Base-by-base conservation (phyloP, 2,888 invertebrate species). In the Phaonia tiefii region DNA sequence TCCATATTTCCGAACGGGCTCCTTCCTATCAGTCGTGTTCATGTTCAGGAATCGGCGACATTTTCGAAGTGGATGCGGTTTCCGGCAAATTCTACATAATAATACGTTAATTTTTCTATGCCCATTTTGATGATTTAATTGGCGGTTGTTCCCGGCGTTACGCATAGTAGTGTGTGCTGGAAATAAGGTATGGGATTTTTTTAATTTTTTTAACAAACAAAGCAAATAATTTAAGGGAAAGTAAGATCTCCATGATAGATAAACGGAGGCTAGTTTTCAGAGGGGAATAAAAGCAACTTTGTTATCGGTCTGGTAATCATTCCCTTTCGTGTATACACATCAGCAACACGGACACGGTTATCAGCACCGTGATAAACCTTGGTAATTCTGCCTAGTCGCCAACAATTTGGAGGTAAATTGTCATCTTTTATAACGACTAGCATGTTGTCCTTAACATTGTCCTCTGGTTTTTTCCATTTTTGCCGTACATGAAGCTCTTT, bases 381-480 rank as follows among this genome's bases (percentile, higher is more conserved):
- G 13, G 8, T 22, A 5, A 65, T 44, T 10, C 49, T n/a, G 3
- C 49, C 49, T 2, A 49, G 49, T 15, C 49, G 13, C 49, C 49
- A 49, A 4, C 20, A 10, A 13, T 44, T 42, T 1, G 65, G 44
- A 13, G 65, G 63, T 11, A 63, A 31, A 7, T 20, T 15, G 20
- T 63, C 63, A 20, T 63, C 63, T 42, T 17, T 63, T 10, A 63
- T 44, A n/a, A 65, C 49, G 15, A 15, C 49, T 15, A 49, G n/a
- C 49, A 17, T n/a, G 7, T 15, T 15, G 7, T 54, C 54, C 13
- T 22, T 54, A 1, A 54, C 4, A 54, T 54, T 13, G 2, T 20
- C 54, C 10, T 54, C 1, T n/a, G 54, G 54, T 8, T 20, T 20
- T 13, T 54, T 17, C 54, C 54, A 54, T 10, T 54, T 54, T 10